Conservation (phyloP, 2,113 vertebrate species). For the Albula glossodonta region DNA sequence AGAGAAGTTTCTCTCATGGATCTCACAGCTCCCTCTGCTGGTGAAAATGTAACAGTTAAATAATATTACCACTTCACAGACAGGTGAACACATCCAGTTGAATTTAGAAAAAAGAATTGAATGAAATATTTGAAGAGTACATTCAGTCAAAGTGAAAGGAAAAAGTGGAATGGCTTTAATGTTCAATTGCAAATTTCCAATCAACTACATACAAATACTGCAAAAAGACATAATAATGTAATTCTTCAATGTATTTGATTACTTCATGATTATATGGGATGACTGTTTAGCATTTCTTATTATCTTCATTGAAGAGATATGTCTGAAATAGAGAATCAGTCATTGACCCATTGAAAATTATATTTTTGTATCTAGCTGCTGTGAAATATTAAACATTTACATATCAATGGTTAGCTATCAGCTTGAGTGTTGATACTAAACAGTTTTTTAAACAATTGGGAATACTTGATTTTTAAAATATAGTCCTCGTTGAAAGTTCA, state of each 20-base stretch:
- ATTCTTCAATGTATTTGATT: background rate
- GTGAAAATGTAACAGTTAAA: background rate
- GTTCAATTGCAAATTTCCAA: background rate
- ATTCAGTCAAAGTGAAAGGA: background rate
- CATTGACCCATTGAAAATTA: background rate
- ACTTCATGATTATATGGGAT: background rate
- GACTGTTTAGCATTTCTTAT: background rate
- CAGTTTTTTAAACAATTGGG: conserved; percentile 17
- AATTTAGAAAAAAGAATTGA: background rate
- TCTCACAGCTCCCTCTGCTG: conserved; percentile 27
- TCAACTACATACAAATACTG: background rate
- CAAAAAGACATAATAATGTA: background rate
- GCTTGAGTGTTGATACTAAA: conserved; percentile 13
- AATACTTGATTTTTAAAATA: conserved; percentile 22
- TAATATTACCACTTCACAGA: conserved; percentile 1
- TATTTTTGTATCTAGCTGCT: background rate
- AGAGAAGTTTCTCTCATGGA: conserved; percentile 23
- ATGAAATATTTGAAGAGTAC: background rate
- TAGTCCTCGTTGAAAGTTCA: conserved; percentile 10
- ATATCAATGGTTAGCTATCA: background rate
- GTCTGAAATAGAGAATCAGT: background rate
- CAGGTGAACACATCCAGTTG: background rate
- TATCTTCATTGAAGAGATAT: conserved; percentile 11
- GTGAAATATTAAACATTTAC: background rate
- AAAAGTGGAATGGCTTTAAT: background rate